phyloP scores from a whole-genome alignment of 2,888 invertebrate species.

The Drepanosiphum platanoidis region DNA sequence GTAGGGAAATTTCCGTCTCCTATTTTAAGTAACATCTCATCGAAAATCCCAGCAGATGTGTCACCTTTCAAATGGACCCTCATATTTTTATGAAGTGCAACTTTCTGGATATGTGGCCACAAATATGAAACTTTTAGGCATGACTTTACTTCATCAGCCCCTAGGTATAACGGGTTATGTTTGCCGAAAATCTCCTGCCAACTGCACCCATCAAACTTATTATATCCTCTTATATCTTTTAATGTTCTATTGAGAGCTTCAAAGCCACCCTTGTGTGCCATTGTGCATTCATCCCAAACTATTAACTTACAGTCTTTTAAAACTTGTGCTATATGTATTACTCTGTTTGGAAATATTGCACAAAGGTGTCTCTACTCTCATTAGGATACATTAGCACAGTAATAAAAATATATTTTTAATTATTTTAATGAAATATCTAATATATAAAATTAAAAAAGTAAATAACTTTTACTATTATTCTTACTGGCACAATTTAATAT shows the following conservation, averaged over 20 bases:
- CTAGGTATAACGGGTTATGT: constrained; percentile 65
- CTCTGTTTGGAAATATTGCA: constrained; percentile 65
- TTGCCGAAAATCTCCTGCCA: constrained; percentile 65
- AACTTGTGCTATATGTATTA: constrained; percentile 65
- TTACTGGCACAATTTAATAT: no score
- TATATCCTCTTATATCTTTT: constrained; percentile 57
- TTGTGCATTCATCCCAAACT: constrained; percentile 65
- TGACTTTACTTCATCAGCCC: constrained; percentile 51
- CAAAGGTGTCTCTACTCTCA: constrained; percentile 23
- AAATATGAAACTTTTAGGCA: constrained; percentile 64
- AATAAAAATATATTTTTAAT: no score
- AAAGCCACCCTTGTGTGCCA: constrained; percentile 66
- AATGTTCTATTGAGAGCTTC: constrained; percentile 66
- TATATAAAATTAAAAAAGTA: no score
- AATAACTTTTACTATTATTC: no score
- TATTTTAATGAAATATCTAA: no score
- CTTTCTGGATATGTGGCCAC: constrained; percentile 63
- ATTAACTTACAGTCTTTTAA: constrained; percentile 64
- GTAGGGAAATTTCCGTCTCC: constrained; percentile 4
- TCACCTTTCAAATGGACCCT: constrained; percentile 11
- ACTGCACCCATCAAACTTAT: constrained; percentile 64
- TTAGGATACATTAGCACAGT: no score
- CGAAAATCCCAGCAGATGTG: neutral
- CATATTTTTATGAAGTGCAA: constrained; percentile 52
- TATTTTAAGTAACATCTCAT: constrained; percentile 1